phyloP scores from a whole-genome alignment of 2,113 vertebrate species.

The Bucco capensis region DNA sequence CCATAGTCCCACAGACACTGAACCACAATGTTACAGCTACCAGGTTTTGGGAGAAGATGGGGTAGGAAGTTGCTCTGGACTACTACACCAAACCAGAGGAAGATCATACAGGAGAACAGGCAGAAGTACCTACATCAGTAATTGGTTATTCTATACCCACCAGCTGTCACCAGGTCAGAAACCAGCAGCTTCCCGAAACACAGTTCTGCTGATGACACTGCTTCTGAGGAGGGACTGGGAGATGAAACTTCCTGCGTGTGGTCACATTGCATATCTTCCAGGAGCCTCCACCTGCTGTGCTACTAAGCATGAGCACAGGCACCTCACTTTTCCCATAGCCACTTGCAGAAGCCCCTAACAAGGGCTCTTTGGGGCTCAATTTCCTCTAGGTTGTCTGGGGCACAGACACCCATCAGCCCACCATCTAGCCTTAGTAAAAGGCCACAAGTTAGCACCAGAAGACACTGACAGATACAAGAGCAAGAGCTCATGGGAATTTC shows the following conservation, averaged over 20 bases:
- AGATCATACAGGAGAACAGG: fast-evolving
- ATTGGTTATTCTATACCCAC: not conserved
- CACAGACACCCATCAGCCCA: not conserved
- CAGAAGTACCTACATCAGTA: not conserved
- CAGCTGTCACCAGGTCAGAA: not conserved
- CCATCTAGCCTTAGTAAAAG: not conserved
- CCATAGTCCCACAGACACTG: not conserved
- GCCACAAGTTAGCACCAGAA: not conserved
- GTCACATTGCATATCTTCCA: not conserved
- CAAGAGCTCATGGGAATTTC: not conserved
- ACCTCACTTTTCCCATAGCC: not conserved
- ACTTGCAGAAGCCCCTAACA: not conserved
- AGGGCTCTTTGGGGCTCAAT: not conserved
- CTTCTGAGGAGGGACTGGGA: not conserved
- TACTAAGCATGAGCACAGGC: not conserved
- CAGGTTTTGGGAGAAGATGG: not conserved
- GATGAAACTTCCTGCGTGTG: not conserved
- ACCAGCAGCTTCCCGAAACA: not conserved
- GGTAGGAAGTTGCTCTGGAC: not conserved
- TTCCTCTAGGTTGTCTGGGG: not conserved
- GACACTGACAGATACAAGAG: not conserved
- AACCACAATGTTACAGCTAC: not conserved
- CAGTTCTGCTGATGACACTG: fast-evolving
- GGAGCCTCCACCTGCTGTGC: not conserved
- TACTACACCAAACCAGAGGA: not conserved